Conservation (phyloP, 2,888 invertebrate genomes). For the Ischnura elegans region DNA sequence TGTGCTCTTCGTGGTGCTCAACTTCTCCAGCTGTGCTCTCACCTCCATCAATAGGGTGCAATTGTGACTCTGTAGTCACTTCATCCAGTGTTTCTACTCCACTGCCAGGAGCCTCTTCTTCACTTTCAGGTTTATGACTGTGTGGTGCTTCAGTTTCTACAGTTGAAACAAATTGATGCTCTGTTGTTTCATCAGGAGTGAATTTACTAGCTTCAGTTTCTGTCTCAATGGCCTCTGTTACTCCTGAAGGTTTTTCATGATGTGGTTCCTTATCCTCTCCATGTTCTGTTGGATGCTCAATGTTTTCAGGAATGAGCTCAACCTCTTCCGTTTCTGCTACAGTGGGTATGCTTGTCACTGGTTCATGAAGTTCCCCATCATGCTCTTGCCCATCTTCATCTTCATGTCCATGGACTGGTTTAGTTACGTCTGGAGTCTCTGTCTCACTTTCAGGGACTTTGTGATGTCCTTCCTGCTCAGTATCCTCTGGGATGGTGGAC, state of each 20-base stretch:
- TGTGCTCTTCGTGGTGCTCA: not conserved
- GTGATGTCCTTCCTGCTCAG: not conserved
- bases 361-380: not conserved
- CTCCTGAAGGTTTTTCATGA: not conserved
- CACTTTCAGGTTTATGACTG: not conserved
- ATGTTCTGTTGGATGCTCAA: not conserved
- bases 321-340: not conserved
- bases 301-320: not conserved
- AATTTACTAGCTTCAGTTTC: conserved; percentile 22
- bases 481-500: not conserved
- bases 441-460: not conserved
- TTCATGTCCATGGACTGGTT: not conserved
- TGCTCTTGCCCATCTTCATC: no score
- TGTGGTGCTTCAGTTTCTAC: not conserved
- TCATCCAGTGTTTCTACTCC: not conserved
- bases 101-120: not conserved
- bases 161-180: not conserved
- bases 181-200: conserved; percentile 29
- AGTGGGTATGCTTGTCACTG: not conserved
- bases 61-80: not conserved
- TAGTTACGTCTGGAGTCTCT: not conserved
- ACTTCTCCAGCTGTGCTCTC: not conserved
- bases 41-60: not conserved
- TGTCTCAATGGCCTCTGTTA: not conserved
- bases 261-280: not conserved